These are phyloP conservation scores for Taphrorychus bicolor DNA, from an alignment of 2,888 invertebrate genomes.

Conservation along the genomic window DNA sequence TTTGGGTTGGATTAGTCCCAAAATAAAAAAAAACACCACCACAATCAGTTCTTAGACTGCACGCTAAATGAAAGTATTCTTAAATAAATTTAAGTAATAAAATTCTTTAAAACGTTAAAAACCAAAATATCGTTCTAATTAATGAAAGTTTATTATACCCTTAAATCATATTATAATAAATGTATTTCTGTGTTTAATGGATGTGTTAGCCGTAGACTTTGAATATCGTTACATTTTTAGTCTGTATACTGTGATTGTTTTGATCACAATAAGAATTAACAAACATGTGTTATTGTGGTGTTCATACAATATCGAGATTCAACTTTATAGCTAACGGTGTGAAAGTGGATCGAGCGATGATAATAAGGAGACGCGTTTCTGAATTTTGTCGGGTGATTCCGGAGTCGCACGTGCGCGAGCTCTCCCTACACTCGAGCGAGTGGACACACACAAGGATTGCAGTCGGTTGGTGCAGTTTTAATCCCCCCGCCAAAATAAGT, in stretches of 20 bases:
- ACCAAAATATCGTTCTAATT: conserved; percentile 58
- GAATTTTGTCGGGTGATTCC: too few species aligned
- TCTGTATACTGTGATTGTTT: conserved; percentile 58
- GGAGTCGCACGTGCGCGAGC: too few species aligned
- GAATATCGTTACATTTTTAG: conserved; percentile 57
- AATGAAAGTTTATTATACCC: conserved; percentile 55
- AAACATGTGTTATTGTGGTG: conserved; percentile 58
- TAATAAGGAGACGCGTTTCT: conserved; percentile 23
- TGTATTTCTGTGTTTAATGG: conserved; percentile 57
- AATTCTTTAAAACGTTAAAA: conserved; percentile 51
- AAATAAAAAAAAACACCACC: conserved; percentile 56
- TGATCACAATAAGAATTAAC: conserved; percentile 54
- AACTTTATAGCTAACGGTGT: conserved; percentile 55
- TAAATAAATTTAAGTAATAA: conserved; percentile 59
- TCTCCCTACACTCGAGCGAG: too few species aligned
- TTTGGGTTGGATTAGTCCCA: conserved; percentile 47
- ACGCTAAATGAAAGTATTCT: conserved; percentile 60
- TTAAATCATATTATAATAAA: conserved; percentile 45
- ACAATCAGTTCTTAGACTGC: conserved; percentile 63
- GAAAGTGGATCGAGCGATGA: conserved; percentile 38
- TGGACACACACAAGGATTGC: too few species aligned
- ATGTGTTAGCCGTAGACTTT: conserved; percentile 58
- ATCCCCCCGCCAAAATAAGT: too few species aligned
- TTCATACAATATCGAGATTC: conserved; percentile 57
- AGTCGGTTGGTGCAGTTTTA: too few species aligned